Conservation (phyloP, 2,888 invertebrate species). For the Coenonympha glycerion region DNA sequence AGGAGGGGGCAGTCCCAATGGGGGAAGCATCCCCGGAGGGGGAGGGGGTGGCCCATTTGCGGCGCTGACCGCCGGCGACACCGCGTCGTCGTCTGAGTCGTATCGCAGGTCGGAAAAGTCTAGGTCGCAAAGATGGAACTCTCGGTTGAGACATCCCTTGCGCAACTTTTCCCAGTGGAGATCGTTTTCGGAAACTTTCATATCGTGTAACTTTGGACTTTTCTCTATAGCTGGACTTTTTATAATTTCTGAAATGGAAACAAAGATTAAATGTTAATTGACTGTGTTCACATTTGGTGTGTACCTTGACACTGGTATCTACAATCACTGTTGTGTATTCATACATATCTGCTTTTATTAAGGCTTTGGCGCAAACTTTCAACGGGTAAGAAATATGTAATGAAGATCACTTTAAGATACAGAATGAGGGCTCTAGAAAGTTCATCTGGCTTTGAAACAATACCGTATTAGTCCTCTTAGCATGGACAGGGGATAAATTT, state of each 20-base stretch:
- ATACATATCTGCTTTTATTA: too few species aligned
- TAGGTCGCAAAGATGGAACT: slow-evolving; percentile 91
- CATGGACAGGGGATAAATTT: too few species aligned
- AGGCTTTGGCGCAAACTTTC: too few species aligned
- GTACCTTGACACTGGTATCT: too few species aligned
- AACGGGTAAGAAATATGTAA: too few species aligned
- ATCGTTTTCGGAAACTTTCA: slow-evolving; percentile 94
- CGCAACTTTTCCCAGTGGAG: slow-evolving; percentile 94
- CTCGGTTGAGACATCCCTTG: slow-evolving; percentile 82
- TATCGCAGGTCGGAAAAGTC: slow-evolving; percentile 95
- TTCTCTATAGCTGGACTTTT: slow-evolving; percentile 83
- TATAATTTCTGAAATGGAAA: slow-evolving; percentile 74
- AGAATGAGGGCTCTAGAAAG: too few species aligned
- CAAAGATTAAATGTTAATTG: not conserved
- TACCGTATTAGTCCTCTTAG: too few species aligned
- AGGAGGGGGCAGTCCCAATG: slow-evolving; percentile 62
- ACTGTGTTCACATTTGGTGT: too few species aligned
- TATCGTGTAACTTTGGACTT: slow-evolving; percentile 78
- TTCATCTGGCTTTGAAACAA: too few species aligned
- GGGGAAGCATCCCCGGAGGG: slow-evolving; percentile 80
- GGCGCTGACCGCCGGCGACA: slow-evolving; percentile 79
- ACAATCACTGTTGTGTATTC: too few species aligned
- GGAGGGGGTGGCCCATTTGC: slow-evolving; percentile 87
- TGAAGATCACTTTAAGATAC: too few species aligned
- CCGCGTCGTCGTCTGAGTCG: slow-evolving; percentile 90